phyloP scores from a whole-genome alignment of 2,113 vertebrate species.

The Notothenia coriiceps region DNA sequence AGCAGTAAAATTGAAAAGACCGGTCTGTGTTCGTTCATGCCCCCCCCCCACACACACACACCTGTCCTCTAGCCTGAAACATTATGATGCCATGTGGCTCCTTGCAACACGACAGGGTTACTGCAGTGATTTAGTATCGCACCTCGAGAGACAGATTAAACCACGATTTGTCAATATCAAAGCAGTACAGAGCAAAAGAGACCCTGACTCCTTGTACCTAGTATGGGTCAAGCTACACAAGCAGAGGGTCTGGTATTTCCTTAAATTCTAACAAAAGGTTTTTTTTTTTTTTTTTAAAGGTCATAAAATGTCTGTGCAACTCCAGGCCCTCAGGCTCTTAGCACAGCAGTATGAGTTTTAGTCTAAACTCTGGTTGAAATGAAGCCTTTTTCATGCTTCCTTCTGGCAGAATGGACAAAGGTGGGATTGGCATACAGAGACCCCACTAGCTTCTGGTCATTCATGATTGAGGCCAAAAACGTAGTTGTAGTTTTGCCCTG shows the following conservation, averaged over 20 bases:
- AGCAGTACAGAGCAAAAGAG: background rate
- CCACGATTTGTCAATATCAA: background rate
- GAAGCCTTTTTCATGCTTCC: no score
- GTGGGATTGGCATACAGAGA: no score
- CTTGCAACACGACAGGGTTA: conserved; percentile 1
- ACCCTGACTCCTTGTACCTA: background rate
- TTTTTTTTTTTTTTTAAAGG: background rate
- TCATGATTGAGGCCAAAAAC: no score
- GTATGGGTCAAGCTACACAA: background rate
- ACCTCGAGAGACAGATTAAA: background rate
- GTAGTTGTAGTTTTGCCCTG: no score
- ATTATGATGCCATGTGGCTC: background rate
- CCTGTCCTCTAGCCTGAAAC: conserved; percentile 3
- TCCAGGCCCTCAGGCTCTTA: background rate
- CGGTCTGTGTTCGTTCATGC: background rate
- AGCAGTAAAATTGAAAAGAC: background rate
- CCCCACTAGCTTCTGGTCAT: no score
- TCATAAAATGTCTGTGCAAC: background rate
- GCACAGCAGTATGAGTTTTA: background rate
- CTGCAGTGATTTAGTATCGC: background rate
- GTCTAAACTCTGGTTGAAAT: background rate
- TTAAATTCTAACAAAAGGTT: background rate
- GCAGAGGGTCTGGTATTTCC: background rate
- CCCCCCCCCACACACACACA: background rate
- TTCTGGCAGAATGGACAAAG: no score